phyloP scores from a whole-genome alignment of 1,140 invertebrate species.

The Akabosia matsudoensis region DNA sequence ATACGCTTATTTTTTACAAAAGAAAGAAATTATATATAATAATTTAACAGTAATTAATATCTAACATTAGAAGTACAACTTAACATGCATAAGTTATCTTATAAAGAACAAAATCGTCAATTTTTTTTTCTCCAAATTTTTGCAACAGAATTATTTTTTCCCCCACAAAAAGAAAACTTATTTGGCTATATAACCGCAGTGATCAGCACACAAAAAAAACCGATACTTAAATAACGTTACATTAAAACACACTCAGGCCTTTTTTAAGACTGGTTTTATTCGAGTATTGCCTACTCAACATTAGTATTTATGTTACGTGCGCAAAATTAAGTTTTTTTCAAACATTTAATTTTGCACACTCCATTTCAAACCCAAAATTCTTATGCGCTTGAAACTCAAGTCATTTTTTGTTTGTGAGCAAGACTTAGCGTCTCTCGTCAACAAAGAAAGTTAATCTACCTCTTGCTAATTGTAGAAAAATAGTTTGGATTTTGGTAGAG shows the following conservation, averaged over 20 bases:
- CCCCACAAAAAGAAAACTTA: too few species aligned
- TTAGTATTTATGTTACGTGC: too few species aligned
- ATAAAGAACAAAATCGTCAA: too few species aligned
- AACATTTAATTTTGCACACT: not conserved
- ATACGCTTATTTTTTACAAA: constrained; percentile 23
- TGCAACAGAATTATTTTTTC: too few species aligned
- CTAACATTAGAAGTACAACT: not conserved
- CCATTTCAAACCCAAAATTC: not conserved
- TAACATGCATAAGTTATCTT: too few species aligned
- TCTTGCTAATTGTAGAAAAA: not conserved
- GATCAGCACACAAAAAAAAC: too few species aligned
- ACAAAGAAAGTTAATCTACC: constrained; percentile 3
- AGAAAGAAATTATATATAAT: not conserved
- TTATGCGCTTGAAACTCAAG: constrained; percentile 14
- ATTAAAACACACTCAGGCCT: not conserved
- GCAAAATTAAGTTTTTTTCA: too few species aligned
- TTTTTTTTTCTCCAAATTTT: too few species aligned
- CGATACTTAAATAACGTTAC: constrained; percentile 48
- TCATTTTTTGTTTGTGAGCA: constrained; percentile 5
- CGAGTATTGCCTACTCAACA: not conserved
- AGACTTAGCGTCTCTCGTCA: constrained; percentile 9
- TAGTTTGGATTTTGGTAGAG: not conserved
- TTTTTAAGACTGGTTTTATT: constrained; percentile 2
- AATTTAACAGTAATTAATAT: not conserved
- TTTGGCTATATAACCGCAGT: too few species aligned